Base-by-base conservation (phyloP, 2,797 vertebrate species). In the Spinus pinus region DNA sequence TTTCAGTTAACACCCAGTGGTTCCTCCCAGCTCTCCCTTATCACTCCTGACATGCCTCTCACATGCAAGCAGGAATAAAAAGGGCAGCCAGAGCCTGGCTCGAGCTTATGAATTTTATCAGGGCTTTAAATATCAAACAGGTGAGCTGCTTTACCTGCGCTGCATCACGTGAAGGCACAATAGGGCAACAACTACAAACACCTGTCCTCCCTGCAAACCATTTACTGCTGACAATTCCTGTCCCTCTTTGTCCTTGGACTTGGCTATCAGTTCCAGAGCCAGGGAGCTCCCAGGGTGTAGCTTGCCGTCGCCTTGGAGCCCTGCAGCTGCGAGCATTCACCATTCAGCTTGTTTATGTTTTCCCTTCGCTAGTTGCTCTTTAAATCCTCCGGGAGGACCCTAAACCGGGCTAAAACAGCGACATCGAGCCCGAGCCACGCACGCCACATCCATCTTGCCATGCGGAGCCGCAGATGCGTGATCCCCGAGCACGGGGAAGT, bases 191-290 rank as follows among this genome's bases (percentile, higher is more conserved):
- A 56, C 24, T 13, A 30, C 6, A 3, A 56, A 57, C 69, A 56
- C 37, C 39, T 46, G 64, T 14, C 75, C 62, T 60, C 46, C 62
- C 67, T 41, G 51, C 66, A 51, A 67, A 50, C 47, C 73, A 51
- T 47, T 41, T 51, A 50, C 39, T 37, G 77, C 16, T 8, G 20
- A 42, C 71, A 71, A 91, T 92, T n/a, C 57, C 71, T 16, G 61
- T 51, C 73, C 88, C 87, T 94, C 94, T 95, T 95, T 95, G 90
- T 90, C 95, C 93, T 96, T 95, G 88, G 79, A 90, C 86, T 92
- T 93, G 79, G 88, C 27, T 56, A 91, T 56, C 88, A 37, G 24
- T 87, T 60, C 81, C 62, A 54, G 74, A 93, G 79, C 80, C 81
- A n/a, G 46, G 74, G 28, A 90, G 88, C 62, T 80, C 47, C 46